phyloP scores from a whole-genome alignment of 2,797 vertebrate species.

The Tiaroga cobitis region DNA sequence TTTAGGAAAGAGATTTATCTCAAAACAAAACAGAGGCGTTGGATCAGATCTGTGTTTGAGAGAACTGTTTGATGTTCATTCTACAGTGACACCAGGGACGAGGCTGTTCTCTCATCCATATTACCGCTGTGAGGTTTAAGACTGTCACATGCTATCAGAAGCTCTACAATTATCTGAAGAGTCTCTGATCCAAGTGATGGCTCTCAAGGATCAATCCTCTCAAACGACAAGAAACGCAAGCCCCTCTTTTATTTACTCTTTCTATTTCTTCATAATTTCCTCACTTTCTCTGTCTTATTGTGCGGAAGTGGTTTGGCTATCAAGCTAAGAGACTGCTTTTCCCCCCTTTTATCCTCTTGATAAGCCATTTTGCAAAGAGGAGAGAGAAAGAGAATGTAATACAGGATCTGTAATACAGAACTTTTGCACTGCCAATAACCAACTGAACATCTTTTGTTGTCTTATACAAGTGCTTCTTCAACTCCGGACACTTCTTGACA shows the following conservation, averaged over 20 bases:
- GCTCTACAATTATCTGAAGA: constrained; percentile 26
- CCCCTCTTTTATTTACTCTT: not conserved
- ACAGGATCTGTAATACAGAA: not conserved
- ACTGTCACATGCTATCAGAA: constrained; percentile 27
- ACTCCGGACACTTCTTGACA: not conserved
- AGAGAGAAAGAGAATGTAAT: not conserved
- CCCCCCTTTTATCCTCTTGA: not conserved
- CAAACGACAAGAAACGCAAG: not conserved
- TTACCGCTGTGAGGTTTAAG: constrained; percentile 37
- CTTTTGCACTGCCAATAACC: not conserved
- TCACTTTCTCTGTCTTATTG: not conserved
- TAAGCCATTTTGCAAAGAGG: not conserved
- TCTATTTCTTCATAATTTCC: not conserved
- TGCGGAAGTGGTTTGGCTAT: not conserved
- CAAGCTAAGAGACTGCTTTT: not conserved
- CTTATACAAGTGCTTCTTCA: not conserved
- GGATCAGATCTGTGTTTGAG: constrained; percentile 30
- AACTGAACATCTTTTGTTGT: not conserved
- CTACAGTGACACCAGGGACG: constrained; percentile 35
- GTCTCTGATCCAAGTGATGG: constrained; percentile 11
- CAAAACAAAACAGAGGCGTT: constrained; percentile 7
- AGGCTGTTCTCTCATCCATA: constrained; percentile 26
- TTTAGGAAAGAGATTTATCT: constrained; percentile 20
- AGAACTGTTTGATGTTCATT: constrained; percentile 39
- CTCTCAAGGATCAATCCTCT: constrained; percentile 4